Evolutionary conservation across 2,797 vertebrate species (phyloP), one percentile per base, ranked within the genome.

Genomic region (Myioborus miniatus): DNA sequence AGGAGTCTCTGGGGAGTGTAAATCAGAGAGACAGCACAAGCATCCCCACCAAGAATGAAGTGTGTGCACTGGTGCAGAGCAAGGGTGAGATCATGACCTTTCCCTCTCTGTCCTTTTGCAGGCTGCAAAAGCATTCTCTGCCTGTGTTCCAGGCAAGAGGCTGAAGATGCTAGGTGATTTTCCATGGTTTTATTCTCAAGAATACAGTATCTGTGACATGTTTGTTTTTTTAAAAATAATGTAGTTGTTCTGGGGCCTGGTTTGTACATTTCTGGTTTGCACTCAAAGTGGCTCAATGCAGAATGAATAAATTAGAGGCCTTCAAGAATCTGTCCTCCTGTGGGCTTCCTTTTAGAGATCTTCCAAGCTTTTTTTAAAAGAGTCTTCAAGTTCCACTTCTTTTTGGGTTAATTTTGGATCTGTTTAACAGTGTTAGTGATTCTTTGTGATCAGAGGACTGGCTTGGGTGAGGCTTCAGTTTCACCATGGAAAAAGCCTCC

Each of bases 291-390:
- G 41, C 15, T 67, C 11, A 68, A 8, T 30, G 49, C 30, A 58
- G 30, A 67, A 16, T 41, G 43, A 74, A 58, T 74, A 75, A 87
- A 76, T 36, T 2, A 56, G 44, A 70, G 2, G 3, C 67, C 41
- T 82, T 84, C 24, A 64, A 44, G 52, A 59, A 67, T 37, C 39
- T 60, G 8, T 49, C 15, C 2, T 88, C 44, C 11, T 17, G 12
- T n/a, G 19, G 32, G 10, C 30, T 95, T 71, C 26, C 32, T 11
- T 65, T 64, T 18, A 44, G 80, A 65, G 50, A 52, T 58, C 7
- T 68, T 69, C 14, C 0, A 5, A 39, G 13, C 0, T 15, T 44
- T 65, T 70, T 11, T 1, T 2, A n/a, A 52, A 15, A 9, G 29
- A 2, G 6, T 80, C 16, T 86, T 56, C 13, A 64, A 14, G 15